A percentile compares a stretch with the other conserved stretches of the same genome.
These are phyloP conservation scores for crab-eating macaque (Macaca fascicularis) DNA, from an alignment of 2,113 vertebrate genomes.

Conservation along the genomic window T2T-MFA8v1.1 NC_088376.1:118250501-118251000, in stretches of 20 bases:
- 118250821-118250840: no score
- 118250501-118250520: neutral
- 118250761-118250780: neutral
- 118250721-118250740: neutral
- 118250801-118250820: neutral
- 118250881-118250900: no score
- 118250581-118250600: neutral
- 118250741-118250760: neutral
- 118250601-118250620: neutral
- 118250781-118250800: neutral
- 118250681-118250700: neutral
- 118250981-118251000: no score
- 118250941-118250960: no score
- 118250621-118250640: neutral
- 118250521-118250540: neutral
- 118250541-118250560: neutral
- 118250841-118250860: no score
- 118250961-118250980: no score
- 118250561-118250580: neutral
- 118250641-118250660: neutral
- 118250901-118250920: no score
- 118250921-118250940: no score
- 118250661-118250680: neutral
- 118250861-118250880: no score
- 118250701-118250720: neutral